Evolutionary conservation across 23 tunicate genomes (phyloP), one percentile per base, ranked within the genome.

Genomic region (Botrylloides violaceus): DNA sequence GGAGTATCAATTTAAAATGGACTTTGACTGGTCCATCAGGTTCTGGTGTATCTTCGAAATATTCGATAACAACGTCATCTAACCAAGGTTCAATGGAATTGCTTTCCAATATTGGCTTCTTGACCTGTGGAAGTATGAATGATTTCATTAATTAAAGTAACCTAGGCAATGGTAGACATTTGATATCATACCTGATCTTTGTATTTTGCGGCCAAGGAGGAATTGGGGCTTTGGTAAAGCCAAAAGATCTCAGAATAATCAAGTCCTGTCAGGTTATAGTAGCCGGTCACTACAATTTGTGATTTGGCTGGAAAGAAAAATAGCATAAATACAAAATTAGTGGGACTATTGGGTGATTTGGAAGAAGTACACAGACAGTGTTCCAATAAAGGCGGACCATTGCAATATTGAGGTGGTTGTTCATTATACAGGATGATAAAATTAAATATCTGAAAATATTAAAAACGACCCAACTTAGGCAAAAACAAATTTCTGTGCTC

Each of bases 41-140:
- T 49, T 84, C 85, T 19, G 73, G 84, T 33, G 32, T 30, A 3
- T 85, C 84, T 60, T 85, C 85, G 66, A 79, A 85, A 49, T 85
- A 85, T 58, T 79, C 39, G 34, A 85, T 84, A 20, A 65, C 66
- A 2, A 68, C 58, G 37, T 68, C 74, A 24, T 68, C 1, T 43
- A 68, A 1, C 74, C 74, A 68, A 5, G 74, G 74, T n/a, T 68
- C 74, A 5, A 35, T 43, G 36, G 57, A 36, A 19, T 68, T 30
- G 12, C 12, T 37, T 37, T 68, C 65, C 21, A 25, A 26, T 24
- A 60, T 18, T 15, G 65, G 65, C 32, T 18, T 25, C 27, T 25
- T 25, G 26, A 60, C 32, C 65, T 60, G 65, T 12, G n/a, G n/a
- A 49, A 21, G 20, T 49, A 19, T 21, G 58, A 49, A 0, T 21